Percentiles rank a stretch among this genome's conserved stretches.
These are phyloP conservation scores for Sus scrofa DNA, from an alignment of 2,113 vertebrate genomes.

Conservation along the genomic window DNA sequence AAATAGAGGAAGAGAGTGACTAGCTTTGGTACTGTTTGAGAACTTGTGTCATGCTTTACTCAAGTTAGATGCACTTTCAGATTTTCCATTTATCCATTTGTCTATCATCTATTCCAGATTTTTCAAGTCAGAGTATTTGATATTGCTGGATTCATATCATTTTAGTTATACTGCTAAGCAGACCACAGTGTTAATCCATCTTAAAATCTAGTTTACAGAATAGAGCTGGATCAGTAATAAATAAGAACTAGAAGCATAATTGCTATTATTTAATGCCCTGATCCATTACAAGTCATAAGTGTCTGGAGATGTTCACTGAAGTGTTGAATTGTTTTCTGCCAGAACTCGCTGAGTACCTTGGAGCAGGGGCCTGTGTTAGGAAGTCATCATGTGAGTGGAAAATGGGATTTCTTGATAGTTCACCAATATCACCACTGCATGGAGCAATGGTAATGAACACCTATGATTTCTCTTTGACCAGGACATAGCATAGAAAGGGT, in stretches of 20 bases:
- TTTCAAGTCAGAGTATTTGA: neutral
- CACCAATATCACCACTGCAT: neutral
- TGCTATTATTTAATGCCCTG: neutral
- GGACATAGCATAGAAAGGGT: neutral
- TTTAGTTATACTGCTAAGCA: neutral
- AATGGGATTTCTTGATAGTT: neutral
- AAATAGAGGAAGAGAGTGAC: neutral
- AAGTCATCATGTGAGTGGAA: neutral
- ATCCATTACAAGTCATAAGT: neutral
- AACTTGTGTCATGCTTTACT: neutral
- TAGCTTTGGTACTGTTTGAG: neutral
- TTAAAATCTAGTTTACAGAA: neutral
- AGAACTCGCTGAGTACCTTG: neutral
- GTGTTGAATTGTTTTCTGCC: neutral
- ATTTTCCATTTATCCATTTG: neutral
- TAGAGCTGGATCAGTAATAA: neutral
- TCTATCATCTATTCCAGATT: neutral
- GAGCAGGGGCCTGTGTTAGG: neutral
- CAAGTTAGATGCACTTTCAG: neutral
- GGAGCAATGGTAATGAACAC: neutral
- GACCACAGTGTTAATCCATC: neutral
- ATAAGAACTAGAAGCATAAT: neutral
- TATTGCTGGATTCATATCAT: neutral
- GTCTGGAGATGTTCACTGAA: neutral
- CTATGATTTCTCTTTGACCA: neutral